phyloP scores from a whole-genome alignment of 2,113 vertebrate species.

The Microcebus lehilahytsara region DNA sequence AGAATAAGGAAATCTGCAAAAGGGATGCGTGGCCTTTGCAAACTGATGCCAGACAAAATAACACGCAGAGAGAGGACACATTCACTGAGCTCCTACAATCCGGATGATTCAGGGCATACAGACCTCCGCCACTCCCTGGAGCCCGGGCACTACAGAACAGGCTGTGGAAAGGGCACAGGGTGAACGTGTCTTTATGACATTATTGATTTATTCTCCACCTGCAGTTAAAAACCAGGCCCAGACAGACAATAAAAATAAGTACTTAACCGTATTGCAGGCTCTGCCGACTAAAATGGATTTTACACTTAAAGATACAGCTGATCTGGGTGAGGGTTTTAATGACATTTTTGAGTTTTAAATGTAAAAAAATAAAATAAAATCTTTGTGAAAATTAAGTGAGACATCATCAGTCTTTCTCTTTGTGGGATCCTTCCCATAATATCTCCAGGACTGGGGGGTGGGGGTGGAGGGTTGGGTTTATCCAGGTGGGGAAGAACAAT shows the following conservation, averaged over 20 bases:
- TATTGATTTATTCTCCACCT: constrained; percentile 89
- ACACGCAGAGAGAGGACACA: not conserved
- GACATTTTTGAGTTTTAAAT: constrained; percentile 77
- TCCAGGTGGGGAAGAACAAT: fast-evolving
- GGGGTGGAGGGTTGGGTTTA: not conserved
- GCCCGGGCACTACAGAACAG: constrained; percentile 73
- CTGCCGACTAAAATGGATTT: constrained; percentile 88
- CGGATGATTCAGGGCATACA: not conserved
- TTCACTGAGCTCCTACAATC: not conserved
- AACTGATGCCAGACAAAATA: not conserved
- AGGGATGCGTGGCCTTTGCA: not conserved
- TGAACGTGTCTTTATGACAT: constrained; percentile 85
- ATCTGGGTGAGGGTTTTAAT: constrained; percentile 75
- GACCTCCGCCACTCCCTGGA: constrained; percentile 58
- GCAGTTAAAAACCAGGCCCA: constrained; percentile 88
- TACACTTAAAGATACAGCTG: constrained; percentile 84
- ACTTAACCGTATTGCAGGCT: constrained; percentile 86
- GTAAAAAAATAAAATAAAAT: constrained; percentile 64
- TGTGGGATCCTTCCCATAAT: not conserved
- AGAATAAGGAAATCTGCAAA: not conserved
- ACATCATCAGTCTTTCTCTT: constrained; percentile 57
- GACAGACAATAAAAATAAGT: constrained; percentile 92
- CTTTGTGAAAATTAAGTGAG: constrained; percentile 77
- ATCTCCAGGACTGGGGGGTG: not conserved
- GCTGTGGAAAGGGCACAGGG: constrained; percentile 84